Base-by-base conservation (phyloP, 2,113 vertebrate genomes). In the Tapirus terrestris region DNA sequence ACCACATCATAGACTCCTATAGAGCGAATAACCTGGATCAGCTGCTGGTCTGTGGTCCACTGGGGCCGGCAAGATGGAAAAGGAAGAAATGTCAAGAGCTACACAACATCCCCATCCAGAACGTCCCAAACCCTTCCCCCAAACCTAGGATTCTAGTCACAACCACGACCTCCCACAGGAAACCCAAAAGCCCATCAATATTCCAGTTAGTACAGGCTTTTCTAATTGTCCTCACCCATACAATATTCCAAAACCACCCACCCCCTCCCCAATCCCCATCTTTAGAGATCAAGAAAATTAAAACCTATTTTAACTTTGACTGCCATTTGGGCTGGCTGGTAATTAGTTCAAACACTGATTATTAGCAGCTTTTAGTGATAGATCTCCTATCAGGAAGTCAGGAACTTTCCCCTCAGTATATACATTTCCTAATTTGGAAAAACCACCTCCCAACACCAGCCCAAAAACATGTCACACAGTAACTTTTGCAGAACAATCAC, bases 41-140 rank as follows among this genome's bases (percentile, higher is more conserved):
- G 98, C 98, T 99, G 99, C 91, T 98, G 99, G 98, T 99, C 99
- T 25, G 99, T 99, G 0, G 99, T 99, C 99, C 99, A 99, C 99
- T 99, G 98, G n/a, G 72, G 93, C 93, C 72, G 92, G 88, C 36
- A 97, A 97, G 98, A 95, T 89, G 27, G 75, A 97, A 96, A 76
- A 96, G 67, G 63, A 82, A 98, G 89, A 98, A 80, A 96, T 31
- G 97, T 98, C 95, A 98, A 96, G 81, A 97, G 73, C 92, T 80
- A 96, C 72, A 94, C 56, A 53, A 13, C 39, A 39, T 25, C 27
- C 12, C 1, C 53, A 43, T 63, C 87, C 56, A 89, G 39, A 96
- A 87, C 25, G 29, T 68, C 65, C 97, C 80, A 88, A 39, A 73
- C 61, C 82, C 90, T 33, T 18, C 23, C 79, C 92, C 79, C 88